Evolutionary conservation across 2,797 vertebrate genomes (phyloP).

Genomic region (Scarus forsteni): DNA sequence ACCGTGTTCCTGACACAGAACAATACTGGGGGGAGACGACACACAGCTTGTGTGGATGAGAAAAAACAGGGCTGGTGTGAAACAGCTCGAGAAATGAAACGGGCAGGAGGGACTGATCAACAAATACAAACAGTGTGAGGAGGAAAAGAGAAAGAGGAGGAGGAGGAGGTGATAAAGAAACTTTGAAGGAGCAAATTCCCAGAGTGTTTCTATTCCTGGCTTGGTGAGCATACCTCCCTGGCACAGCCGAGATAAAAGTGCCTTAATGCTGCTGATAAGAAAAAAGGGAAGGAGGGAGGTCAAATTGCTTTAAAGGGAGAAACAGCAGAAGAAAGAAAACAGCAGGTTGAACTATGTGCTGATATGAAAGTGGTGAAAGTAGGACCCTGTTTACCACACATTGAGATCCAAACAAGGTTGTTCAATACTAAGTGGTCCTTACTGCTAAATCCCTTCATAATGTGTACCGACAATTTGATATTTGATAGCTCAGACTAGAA

Average conservation of each 20-base stretch:
- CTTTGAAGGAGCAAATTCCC: slow-evolving; percentile 75
- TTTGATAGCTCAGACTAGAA: too few relatives aligned
- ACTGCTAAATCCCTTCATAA: too few relatives aligned
- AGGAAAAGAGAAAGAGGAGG: slow-evolving; percentile 11
- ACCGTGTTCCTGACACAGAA: slow-evolving; percentile 73
- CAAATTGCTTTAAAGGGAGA: slow-evolving; percentile 18
- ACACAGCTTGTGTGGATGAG: slow-evolving; percentile 26
- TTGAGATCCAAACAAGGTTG: too few relatives aligned
- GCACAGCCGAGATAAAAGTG: slow-evolving; percentile 70
- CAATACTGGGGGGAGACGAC: slow-evolving; percentile 32
- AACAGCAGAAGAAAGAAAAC: slow-evolving; percentile 13
- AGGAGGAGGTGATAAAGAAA: slow-evolving; percentile 45
- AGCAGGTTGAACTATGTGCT: neutral
- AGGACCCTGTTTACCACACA: too few relatives aligned
- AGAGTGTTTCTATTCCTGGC: slow-evolving; percentile 80
- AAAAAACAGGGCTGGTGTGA: slow-evolving; percentile 41
- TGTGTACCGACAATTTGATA: too few relatives aligned
- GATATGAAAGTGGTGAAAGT: neutral
- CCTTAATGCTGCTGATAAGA: slow-evolving; percentile 74
- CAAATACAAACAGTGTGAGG: neutral
- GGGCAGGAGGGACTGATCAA: slow-evolving; percentile 26
- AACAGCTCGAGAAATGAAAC: slow-evolving; percentile 29
- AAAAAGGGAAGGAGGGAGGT: slow-evolving; percentile 47
- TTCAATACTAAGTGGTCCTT: too few relatives aligned
- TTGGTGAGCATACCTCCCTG: slow-evolving; percentile 61